Conservation (phyloP, 2,113 vertebrate species). For the Maccullochella peelii region DNA sequence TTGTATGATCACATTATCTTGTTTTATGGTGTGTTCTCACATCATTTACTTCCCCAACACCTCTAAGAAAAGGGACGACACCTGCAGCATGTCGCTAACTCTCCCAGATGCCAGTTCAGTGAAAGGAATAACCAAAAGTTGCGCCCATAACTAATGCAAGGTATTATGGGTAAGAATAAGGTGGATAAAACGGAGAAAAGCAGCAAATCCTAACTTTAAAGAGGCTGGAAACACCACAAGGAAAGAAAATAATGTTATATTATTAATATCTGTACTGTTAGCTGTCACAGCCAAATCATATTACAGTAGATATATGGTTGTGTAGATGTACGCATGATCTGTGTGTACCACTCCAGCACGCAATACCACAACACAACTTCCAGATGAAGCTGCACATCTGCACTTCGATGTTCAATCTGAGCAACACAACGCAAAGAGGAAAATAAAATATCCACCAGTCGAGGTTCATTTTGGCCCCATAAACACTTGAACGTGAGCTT, state of each 20-base stretch:
- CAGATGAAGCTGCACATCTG: conserved; percentile 12
- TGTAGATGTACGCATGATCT: background rate
- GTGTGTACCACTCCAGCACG: background rate
- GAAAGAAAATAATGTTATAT: background rate
- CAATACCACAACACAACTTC: background rate
- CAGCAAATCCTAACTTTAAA: background rate
- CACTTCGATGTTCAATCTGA: background rate
- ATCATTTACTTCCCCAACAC: too few species aligned
- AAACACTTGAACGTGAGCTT: conserved; percentile 11
- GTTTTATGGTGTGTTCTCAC: too few species aligned
- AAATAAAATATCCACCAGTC: background rate
- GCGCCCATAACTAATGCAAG: too few species aligned
- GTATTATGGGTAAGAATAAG: background rate
- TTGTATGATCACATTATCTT: too few species aligned
- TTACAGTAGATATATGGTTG: too few species aligned
- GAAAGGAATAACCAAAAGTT: background rate
- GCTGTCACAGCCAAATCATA: background rate
- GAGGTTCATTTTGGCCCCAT: background rate
- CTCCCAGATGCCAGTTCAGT: background rate
- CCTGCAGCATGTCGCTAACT: background rate
- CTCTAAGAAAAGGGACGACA: too few species aligned
- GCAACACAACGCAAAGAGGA: background rate
- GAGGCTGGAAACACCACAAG: background rate
- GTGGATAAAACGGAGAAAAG: background rate
- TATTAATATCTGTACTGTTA: background rate